Evolutionary conservation across 2,888 invertebrate genomes (phyloP), one percentile per base, ranked within the genome.

Genomic region (Eucera pruinosa): DNA sequence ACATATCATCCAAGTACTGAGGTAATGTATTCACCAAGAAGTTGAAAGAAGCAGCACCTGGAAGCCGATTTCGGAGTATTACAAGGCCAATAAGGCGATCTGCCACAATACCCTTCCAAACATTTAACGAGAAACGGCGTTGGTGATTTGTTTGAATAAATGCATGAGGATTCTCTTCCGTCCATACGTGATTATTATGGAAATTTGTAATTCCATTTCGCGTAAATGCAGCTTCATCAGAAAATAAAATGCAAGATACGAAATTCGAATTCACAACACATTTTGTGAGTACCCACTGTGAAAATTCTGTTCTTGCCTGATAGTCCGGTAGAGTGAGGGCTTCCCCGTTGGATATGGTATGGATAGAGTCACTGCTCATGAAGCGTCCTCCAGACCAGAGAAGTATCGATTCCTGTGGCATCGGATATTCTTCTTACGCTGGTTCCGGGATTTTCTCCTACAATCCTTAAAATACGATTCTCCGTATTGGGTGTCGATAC

Each of bases 261-360:
- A 39, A 55, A 55, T 55, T 55, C 23, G 55, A 33, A 20, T 54
- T 39, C 54, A 15, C 2, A 36, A 7, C 23, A 54, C 36, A 54
- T 39, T 54, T 36, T 36, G 20, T 54, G n/a, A n/a, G n/a, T n/a
- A n/a, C n/a, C n/a, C n/a, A n/a, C n/a, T n/a, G n/a, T n/a, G 36
- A 50, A 30, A 50, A 50, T 50, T 50, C 27, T 50, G n/a, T 50
- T 50, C 30, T 50, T 50, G 30, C 50, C 5, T 50, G 30, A 54
- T 20, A 36, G 36, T 36, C 39, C 55, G 20, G 11, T 23, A 15
- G 15, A 36, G 13, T 55, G 39, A 15, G 15, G 15, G 3, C 23
- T 39, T 13, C 15, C 36, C 9, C 39, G 23, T 55, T 55, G 55
- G 55, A 23, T 11, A 39, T 23, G 39, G 55, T 54, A 54, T 15